These are phyloP conservation scores for Conus betulinus DNA, from an alignment of 1,140 invertebrate species.

Conservation along the genomic window DNA sequence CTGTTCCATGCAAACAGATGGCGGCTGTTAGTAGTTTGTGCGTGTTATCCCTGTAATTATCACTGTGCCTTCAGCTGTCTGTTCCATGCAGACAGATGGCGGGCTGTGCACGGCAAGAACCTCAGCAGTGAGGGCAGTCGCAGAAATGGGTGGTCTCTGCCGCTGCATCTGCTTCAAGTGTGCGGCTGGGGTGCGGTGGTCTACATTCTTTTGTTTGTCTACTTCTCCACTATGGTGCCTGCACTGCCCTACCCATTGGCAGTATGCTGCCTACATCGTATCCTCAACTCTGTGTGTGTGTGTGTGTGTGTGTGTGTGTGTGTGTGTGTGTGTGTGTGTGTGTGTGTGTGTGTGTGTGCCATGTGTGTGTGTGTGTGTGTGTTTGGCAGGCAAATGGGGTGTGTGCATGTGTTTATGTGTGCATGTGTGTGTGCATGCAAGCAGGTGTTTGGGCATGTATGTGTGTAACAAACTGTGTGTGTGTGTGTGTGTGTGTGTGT, in stretches of 20 bases:
- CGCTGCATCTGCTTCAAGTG: constrained; percentile 91
- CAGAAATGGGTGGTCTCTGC: constrained; percentile 83
- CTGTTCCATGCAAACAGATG: too few relatives aligned
- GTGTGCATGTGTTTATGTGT: neutral
- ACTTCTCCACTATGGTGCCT: constrained; percentile 86
- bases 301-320: neutral
- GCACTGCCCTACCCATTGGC: constrained; percentile 78
- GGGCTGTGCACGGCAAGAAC: neutral
- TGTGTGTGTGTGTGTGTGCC: neutral
- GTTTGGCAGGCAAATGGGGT: too few relatives aligned
- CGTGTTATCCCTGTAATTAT: too few relatives aligned
- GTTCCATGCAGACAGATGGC: neutral
- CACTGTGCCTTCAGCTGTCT: too few relatives aligned
- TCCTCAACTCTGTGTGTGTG: constrained; percentile 68
- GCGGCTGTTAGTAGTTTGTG: too few relatives aligned
- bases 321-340: neutral
- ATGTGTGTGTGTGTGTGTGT: neutral
- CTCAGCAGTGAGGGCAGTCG: constrained; percentile 53
- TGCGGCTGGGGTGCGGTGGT: constrained; percentile 88
- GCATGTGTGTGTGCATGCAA: too few relatives aligned
- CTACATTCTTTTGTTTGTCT: constrained; percentile 82
- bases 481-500: too few relatives aligned
- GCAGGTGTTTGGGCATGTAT: too few relatives aligned
- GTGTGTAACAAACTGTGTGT: too few relatives aligned
- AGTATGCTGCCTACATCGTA: constrained; percentile 75